Evolutionary conservation across 2,888 invertebrate genomes (phyloP).

Genomic region (Nephrocerus scutellatus): DNA sequence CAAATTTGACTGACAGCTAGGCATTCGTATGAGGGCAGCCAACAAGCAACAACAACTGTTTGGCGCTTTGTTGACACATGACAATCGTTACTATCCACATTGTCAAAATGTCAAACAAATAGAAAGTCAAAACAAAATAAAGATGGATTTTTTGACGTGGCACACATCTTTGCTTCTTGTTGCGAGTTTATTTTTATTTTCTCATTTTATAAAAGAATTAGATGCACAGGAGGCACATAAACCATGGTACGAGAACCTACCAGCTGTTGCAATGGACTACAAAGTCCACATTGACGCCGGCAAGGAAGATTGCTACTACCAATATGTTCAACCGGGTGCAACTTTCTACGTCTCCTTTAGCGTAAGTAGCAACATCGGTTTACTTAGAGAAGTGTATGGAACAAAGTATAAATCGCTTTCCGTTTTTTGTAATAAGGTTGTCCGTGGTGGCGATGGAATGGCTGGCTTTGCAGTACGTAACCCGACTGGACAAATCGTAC

Average conservation of each 20-base stretch:
- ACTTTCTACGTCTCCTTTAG: conserved; percentile 92
- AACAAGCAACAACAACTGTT: too few species aligned
- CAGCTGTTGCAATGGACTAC: conserved; percentile 92
- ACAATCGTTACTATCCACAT: too few species aligned
- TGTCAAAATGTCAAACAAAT: too few species aligned
- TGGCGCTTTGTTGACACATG: too few species aligned
- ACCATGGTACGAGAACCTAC: conserved; percentile 80
- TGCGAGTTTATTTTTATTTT: conserved; percentile 27
- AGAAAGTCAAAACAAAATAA: too few species aligned
- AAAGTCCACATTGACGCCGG: conserved; percentile 93
- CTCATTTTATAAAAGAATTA: conserved; percentile 24
- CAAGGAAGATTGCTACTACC: conserved; percentile 90
- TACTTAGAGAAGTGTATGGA: too few species aligned
- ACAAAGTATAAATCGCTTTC: too few species aligned
- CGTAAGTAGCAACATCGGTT: conserved; percentile 51
- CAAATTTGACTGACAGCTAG: too few species aligned
- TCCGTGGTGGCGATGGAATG: conserved; percentile 89
- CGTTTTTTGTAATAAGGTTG: conserved; percentile 55
- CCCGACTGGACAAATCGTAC: conserved; percentile 75
- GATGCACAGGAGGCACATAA: conserved; percentile 50
- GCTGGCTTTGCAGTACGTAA: conserved; percentile 86
- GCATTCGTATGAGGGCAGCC: too few species aligned
- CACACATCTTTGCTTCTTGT: conserved; percentile 29
- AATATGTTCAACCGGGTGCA: conserved; percentile 85
- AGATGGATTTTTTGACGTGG: conserved; percentile 41